These are phyloP conservation scores for Psittacula cyanocephala DNA, from an alignment of 2,113 vertebrate species.

Conservation along the genomic window DNA sequence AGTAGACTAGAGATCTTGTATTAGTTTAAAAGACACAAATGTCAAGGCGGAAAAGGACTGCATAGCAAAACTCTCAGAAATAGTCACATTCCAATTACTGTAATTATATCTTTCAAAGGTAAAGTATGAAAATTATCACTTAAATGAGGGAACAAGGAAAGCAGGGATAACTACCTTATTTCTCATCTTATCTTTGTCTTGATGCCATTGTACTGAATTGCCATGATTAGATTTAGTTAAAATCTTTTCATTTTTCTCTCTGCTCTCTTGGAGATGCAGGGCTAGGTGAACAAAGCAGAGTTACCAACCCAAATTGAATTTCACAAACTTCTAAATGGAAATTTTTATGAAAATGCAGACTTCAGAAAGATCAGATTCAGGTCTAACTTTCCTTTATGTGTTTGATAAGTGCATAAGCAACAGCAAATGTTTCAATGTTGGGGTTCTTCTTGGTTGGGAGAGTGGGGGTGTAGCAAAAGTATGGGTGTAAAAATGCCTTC, in stretches of 20 bases:
- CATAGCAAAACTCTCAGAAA: constrained; percentile 50
- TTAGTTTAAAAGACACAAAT: constrained; percentile 62
- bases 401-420: neutral
- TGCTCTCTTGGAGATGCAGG: neutral
- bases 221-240: constrained; percentile 58
- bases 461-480: neutral
- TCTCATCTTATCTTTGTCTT: constrained; percentile 69
- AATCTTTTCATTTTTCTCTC: constrained; percentile 52
- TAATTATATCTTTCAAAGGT: constrained; percentile 74
- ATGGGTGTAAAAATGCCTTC: neutral
- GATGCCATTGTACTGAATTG: constrained; percentile 48
- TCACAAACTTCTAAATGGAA: constrained; percentile 38
- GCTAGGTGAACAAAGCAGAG: constrained; percentile 54
- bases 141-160: constrained; percentile 42
- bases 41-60: constrained; percentile 12
- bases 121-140: constrained; percentile 58
- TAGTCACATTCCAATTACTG: constrained; percentile 67
- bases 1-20: constrained; percentile 44
- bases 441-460: neutral
- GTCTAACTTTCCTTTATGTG: neutral
- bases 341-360: constrained; percentile 43
- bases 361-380: constrained; percentile 26
- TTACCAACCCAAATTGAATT: constrained; percentile 55
- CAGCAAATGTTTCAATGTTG: neutral
- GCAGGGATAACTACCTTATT: constrained; percentile 41